Evolutionary conservation across 1,140 invertebrate genomes (phyloP).

Genomic region (Asobara japonica): DNA sequence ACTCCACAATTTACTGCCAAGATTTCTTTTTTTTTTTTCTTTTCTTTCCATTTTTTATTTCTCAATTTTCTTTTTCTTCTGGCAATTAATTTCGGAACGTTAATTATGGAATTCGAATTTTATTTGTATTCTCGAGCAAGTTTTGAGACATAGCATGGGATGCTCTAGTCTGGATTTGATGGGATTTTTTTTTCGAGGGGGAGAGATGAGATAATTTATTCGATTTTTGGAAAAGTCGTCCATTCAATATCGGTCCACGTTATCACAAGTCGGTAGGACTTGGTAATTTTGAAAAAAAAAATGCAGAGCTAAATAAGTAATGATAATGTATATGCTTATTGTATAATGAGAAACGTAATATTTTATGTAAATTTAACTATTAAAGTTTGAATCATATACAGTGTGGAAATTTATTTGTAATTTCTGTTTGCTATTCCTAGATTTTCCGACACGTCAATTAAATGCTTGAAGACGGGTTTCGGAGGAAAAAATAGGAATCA

Average conservation of each 20-base stretch:
- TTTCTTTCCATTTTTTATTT: neutral
- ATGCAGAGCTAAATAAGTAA: no score
- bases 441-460: no score
- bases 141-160: neutral
- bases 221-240: neutral
- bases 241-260: neutral
- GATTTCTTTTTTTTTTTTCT: neutral
- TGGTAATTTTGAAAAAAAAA: neutral
- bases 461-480: no score
- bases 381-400: conserved; percentile 15
- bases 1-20: neutral
- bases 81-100: neutral
- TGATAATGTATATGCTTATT: conserved; percentile 41
- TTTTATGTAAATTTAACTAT: conserved; percentile 40
- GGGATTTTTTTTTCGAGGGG: neutral
- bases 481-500: no score
- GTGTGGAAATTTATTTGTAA: neutral
- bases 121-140: neutral
- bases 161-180: neutral
- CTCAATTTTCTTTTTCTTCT: neutral
- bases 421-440: neutral
- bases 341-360: conserved; percentile 37
- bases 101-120: neutral
- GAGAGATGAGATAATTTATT: neutral
- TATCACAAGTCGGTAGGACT: neutral